Conservation (phyloP, 2,888 invertebrate species). For the Digitonthophagus gazella region DNA sequence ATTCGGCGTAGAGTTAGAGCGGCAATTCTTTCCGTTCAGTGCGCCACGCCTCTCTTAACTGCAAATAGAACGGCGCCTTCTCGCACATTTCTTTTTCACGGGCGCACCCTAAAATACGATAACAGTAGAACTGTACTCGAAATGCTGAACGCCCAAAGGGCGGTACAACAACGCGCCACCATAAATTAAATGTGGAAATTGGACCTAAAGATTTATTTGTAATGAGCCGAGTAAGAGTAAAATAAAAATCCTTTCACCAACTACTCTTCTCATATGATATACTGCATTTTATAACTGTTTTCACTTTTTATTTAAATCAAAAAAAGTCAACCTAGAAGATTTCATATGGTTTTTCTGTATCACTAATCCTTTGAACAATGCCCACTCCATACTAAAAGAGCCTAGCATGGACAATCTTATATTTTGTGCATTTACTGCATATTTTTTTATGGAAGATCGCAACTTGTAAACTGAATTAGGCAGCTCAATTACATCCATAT, state of each 20-base stretch:
- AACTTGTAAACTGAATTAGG: too few species aligned
- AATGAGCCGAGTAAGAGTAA: neutral
- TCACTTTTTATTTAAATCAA: too few species aligned
- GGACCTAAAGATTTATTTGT: neutral
- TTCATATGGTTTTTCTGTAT: too few species aligned
- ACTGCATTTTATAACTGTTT: too few species aligned
- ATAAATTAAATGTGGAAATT: neutral
- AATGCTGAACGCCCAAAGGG: neutral
- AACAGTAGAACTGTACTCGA: neutral
- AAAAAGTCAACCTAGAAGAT: too few species aligned
- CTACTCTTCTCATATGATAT: neutral
- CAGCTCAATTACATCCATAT: too few species aligned
- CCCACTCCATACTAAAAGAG: too few species aligned
- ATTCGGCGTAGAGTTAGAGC: neutral
- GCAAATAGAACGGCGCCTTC: neutral
- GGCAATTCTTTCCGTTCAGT: neutral
- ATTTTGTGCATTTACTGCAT: too few species aligned
- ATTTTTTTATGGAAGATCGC: too few species aligned
- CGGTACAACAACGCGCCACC: neutral
- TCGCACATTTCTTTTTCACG: neutral
- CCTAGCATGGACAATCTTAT: too few species aligned
- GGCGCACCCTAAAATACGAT: neutral
- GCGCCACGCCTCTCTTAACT: neutral
- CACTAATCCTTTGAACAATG: too few species aligned
- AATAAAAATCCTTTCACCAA: neutral